phyloP scores from a whole-genome alignment of 92 coral and sea anemone species.

The Bergia sp. region DNA sequence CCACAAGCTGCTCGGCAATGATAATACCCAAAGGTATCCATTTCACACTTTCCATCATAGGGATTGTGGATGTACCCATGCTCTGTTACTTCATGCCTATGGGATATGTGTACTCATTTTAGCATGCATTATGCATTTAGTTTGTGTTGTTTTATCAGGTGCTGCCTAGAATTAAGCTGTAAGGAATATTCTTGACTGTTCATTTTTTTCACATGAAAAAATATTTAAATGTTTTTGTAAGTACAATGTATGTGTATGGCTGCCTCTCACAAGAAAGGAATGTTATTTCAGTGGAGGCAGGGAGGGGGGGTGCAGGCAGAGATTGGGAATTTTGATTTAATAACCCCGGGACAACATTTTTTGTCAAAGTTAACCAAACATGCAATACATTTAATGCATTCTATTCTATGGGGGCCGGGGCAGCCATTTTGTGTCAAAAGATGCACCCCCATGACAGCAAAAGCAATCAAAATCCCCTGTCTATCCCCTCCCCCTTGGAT shows the following conservation, averaged over 20 bases:
- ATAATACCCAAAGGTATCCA: conserved; percentile 52
- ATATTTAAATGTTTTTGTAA: not conserved
- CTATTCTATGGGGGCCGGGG: not conserved
- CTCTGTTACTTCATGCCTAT: conserved; percentile 52
- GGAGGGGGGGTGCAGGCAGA: conserved; percentile 3
- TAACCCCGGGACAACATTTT: not conserved
- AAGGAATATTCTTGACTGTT: conserved; percentile 14
- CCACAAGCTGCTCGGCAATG: conserved; percentile 63
- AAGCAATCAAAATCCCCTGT: conserved; percentile 11
- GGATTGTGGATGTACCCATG: conserved; percentile 41
- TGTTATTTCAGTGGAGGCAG: conserved; percentile 10
- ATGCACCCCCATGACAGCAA: not conserved
- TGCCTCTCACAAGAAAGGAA: conserved; percentile 21
- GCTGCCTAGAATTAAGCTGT: conserved; percentile 17
- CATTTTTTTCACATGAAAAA: conserved; percentile 1
- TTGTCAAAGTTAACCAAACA: conserved; percentile 1
- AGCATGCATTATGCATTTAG: not conserved
- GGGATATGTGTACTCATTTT: not conserved
- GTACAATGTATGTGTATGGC: conserved; percentile 8
- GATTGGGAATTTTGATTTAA: conserved; percentile 6
- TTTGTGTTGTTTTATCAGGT: conserved; percentile 4
- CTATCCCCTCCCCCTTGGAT: not conserved
- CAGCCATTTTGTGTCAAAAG: conserved; percentile 19
- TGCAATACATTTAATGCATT: conserved; percentile 5
- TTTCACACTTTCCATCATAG: conserved; percentile 56